These are phyloP conservation scores for Oxyteleia sp. DNA, from an alignment of 2,888 invertebrate genomes.

Conservation along the genomic window DNA sequence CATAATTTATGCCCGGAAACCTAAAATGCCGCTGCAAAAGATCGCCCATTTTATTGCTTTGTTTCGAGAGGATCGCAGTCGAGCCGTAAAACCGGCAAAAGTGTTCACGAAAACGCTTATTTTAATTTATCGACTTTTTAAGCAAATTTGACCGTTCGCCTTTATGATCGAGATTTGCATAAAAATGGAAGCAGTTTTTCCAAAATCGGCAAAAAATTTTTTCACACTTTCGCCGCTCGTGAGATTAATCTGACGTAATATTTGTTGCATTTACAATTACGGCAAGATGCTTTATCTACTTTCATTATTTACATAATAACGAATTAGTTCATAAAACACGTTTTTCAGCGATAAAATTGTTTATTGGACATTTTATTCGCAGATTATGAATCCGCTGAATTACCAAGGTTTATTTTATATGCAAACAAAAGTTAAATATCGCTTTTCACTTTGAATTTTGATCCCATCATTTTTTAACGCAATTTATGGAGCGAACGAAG, in stretches of 20 bases:
- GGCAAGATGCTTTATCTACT: slow-evolving; percentile 6
- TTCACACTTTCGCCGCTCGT: slow-evolving; percentile 16
- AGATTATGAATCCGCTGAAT: not conserved
- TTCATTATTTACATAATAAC: slow-evolving; percentile 29
- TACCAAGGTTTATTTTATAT: not conserved
- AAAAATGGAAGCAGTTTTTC: slow-evolving; percentile 36
- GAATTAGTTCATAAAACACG: slow-evolving; percentile 23
- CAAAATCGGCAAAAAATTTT: not conserved
- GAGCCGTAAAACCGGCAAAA: slow-evolving; percentile 31
- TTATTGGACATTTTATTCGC: not conserved
- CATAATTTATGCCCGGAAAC: slow-evolving; percentile 66
- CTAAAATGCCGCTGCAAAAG: slow-evolving; percentile 57
- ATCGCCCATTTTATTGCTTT: slow-evolving; percentile 53
- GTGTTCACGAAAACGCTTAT: slow-evolving; percentile 44
- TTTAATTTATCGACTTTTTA: slow-evolving; percentile 66
- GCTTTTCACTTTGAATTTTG: not conserved
- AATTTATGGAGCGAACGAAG: too few species aligned
- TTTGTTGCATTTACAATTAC: not conserved
- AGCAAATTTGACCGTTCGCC: slow-evolving; percentile 49
- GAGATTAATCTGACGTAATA: slow-evolving; percentile 4
- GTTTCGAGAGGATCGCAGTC: slow-evolving; percentile 44
- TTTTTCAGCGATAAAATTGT: not conserved
- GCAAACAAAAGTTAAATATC: not conserved
- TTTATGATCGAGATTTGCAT: slow-evolving; percentile 49
- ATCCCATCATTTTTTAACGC: too few species aligned